Evolutionary conservation across 2,797 vertebrate genomes (phyloP), one percentile per base, ranked within the genome.

Genomic region (Gouania willdenowi): DNA sequence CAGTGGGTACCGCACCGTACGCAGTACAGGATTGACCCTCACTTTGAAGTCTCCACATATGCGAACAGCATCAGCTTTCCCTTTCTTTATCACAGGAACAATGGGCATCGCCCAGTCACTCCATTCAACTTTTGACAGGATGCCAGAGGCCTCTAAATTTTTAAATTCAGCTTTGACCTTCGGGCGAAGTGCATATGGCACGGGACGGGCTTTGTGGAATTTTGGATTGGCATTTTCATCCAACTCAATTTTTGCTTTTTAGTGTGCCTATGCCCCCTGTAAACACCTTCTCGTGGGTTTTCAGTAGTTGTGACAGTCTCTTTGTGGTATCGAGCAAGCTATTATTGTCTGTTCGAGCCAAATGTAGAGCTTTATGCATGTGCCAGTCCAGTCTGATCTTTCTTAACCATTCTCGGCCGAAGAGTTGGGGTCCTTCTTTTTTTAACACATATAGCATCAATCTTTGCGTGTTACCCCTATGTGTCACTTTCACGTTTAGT

Each of bases 351-450:
- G 12, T 6, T 13, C 6, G 12, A 17, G 28, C n/a, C 8, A 30
- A 5, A 17, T 5, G 6, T 17, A 28, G 6, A 8, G 38, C 19
- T 10, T 42, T 41, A 5, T 41, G 27, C 5, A 23, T 6, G 9
- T 40, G 41, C 26, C 41, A 54, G 9, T 45, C 21, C 4, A 54
- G 18, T 24, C 29, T 7, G 9, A 33, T 45, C 4, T 14, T 39
- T 2, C 35, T 27, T 12, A 54, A 8, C 37, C 41, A 39, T 26
- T 58, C 34, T 9, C 17, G 3, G 24, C 38, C 11, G 10, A 48
- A 42, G 6, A 58, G 30, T 10, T 28, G 13, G 26, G 37, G 14
- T 1, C 31, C 42, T 18, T 22, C 23, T 0, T 22, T 37, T 26
- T 47, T 7, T 2, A 47, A 11, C 4, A 45, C 41, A 37, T 44